These are phyloP conservation scores for Cyrtodaria siliqua DNA, from an alignment of 2,888 invertebrate species.

Conservation along the genomic window DNA sequence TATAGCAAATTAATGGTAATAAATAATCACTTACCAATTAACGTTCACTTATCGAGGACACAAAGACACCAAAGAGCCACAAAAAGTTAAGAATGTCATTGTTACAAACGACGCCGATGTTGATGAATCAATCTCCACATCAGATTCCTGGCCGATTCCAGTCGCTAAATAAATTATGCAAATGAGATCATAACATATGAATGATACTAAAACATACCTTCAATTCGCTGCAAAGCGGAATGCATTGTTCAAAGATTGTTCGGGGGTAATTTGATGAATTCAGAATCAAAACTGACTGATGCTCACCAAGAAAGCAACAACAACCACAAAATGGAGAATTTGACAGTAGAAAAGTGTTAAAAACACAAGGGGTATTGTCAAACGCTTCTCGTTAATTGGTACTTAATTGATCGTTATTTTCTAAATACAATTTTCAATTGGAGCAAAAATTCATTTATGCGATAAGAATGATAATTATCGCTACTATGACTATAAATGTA, in stretches of 20 bases:
- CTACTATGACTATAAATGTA: too few species aligned
- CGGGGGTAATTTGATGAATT: not conserved
- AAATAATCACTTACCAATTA: constrained; percentile 49
- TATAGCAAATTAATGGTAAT: constrained; percentile 48
- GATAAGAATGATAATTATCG: too few species aligned
- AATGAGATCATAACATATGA: constrained; percentile 64
- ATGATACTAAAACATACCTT: constrained; percentile 21
- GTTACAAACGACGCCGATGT: not conserved
- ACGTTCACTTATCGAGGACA: not conserved
- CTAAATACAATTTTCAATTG: too few species aligned
- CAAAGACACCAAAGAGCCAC: not conserved
- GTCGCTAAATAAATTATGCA: constrained; percentile 59
- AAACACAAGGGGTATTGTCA: constrained; percentile 14
- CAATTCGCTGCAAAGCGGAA: not conserved
- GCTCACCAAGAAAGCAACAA: not conserved
- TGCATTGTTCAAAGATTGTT: too few species aligned
- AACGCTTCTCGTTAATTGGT: not conserved
- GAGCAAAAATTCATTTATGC: too few species aligned
- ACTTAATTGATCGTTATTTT: too few species aligned
- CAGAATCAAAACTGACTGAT: not conserved
- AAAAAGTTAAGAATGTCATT: too few species aligned
- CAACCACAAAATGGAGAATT: constrained; percentile 12
- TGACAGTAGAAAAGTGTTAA: constrained; percentile 11
- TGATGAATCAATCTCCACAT: constrained; percentile 8
- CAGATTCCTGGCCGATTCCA: constrained; percentile 18